These are phyloP conservation scores for Caligus rogercresseyi DNA, from an alignment of 1,140 invertebrate species.

Conservation along the genomic window DNA sequence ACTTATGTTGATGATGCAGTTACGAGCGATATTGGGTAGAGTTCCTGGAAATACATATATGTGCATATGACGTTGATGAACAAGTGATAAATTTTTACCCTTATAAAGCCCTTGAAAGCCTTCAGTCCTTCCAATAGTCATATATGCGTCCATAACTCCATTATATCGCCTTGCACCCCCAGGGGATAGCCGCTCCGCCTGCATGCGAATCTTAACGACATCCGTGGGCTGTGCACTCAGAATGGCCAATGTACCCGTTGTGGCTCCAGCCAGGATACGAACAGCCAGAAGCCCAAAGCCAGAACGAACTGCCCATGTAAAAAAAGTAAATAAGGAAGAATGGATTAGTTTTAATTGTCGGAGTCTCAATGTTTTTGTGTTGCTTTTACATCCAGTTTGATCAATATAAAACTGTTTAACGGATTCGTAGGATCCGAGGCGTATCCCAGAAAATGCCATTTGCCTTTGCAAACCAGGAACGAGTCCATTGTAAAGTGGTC, in stretches of 20 bases:
- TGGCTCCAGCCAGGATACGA: slow-evolving; percentile 43
- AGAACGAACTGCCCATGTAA: not conserved
- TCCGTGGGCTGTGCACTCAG: slow-evolving; percentile 49
- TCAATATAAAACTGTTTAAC: slow-evolving; percentile 7
- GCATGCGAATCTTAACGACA: slow-evolving; percentile 49
- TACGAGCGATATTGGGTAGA: slow-evolving; percentile 45
- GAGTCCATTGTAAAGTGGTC: slow-evolving; percentile 48
- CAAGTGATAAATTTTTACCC: too few relatives aligned
- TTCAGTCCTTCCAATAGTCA: slow-evolving; percentile 38
- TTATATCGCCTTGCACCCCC: slow-evolving; percentile 31
- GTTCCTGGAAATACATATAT: slow-evolving; percentile 34
- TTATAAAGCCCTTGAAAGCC: slow-evolving; percentile 46
- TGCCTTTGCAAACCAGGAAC: slow-evolving; percentile 50
- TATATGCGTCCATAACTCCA: slow-evolving; percentile 43
- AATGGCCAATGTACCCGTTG: slow-evolving; percentile 45
- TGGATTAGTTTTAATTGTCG: not conserved
- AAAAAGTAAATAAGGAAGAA: not conserved
- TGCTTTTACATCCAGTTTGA: slow-evolving; percentile 1
- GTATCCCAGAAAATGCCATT: slow-evolving; percentile 50
- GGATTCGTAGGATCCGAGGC: slow-evolving; percentile 10
- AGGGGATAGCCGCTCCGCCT: slow-evolving; percentile 32
- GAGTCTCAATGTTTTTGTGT: too few relatives aligned
- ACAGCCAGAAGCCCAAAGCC: slow-evolving; percentile 27
- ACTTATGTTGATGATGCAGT: slow-evolving; percentile 48
- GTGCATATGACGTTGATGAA: not conserved